Evolutionary conservation across 2,797 vertebrate genomes (phyloP).

Genomic region (Oophaga sylvatica): DNA sequence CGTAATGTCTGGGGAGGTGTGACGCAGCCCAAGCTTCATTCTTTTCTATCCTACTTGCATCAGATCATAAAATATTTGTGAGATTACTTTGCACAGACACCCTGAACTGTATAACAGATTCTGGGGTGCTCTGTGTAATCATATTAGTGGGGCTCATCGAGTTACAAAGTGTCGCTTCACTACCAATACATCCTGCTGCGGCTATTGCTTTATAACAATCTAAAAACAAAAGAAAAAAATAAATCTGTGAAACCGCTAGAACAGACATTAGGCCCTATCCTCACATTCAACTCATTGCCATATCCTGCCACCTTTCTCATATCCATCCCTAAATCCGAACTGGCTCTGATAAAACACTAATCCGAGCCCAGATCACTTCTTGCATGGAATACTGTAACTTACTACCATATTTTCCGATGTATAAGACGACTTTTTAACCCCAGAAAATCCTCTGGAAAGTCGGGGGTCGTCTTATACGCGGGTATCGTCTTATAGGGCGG

Average conservation of each 20-base stretch:
- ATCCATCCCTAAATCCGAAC: no score
- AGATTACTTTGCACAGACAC: neutral
- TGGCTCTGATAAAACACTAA: neutral
- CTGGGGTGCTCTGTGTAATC: neutral
- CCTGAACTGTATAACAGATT: neutral
- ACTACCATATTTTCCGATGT: no score
- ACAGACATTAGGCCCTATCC: neutral
- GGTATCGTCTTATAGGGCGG: no score
- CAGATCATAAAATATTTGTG: neutral
- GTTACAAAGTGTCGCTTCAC: neutral
- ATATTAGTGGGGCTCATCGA: neutral
- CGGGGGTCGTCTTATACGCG: no score
- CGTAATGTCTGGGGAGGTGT: slow-evolving; percentile 1
- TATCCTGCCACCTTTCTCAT: neutral
- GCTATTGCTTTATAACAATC: no score
- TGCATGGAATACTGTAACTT: neutral
- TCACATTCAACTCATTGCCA: neutral
- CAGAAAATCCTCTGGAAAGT: no score
- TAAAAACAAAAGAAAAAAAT: no score
- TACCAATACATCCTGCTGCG: no score
- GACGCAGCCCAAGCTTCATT: neutral
- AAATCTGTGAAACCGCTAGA: no score
- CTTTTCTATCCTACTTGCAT: neutral
- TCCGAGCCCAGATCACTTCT: neutral
- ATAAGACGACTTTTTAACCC: no score